Evolutionary conservation across 1,140 invertebrate species (phyloP).

Genomic region (Belonocnema kinseyi): DNA sequence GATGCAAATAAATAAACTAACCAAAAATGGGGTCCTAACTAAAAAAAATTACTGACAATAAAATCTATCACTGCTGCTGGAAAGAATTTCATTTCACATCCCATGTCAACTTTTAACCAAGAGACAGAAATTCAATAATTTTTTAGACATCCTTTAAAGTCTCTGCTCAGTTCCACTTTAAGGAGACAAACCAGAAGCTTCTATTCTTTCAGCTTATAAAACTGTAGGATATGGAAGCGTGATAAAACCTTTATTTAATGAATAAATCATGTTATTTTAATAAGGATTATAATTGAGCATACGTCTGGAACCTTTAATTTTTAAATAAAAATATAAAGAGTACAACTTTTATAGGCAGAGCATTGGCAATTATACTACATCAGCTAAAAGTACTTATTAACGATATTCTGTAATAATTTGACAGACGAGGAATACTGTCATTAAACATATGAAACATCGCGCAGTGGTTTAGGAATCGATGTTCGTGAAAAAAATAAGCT

Average conservation of each 20-base stretch:
- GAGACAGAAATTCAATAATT: slow-evolving; percentile 22
- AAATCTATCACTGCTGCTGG: not conserved
- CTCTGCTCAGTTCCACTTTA: not conserved
- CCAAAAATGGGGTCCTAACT: not conserved
- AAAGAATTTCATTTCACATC: slow-evolving; percentile 7
- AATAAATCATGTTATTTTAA: too few relatives aligned
- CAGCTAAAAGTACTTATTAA: too few relatives aligned
- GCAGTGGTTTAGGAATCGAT: too few relatives aligned
- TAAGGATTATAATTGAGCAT: too few relatives aligned
- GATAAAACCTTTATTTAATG: not conserved
- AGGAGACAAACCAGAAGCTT: not conserved
- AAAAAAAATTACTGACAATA: not conserved
- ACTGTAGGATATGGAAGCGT: not conserved
- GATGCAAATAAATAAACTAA: not conserved
- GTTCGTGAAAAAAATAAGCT: too few relatives aligned
- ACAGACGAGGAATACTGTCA: too few relatives aligned
- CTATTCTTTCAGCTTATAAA: not conserved
- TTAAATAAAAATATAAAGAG: too few relatives aligned
- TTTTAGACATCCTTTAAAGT: slow-evolving; percentile 6
- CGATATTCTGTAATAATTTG: too few relatives aligned
- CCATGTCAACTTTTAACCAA: not conserved
- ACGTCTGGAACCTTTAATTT: too few relatives aligned
- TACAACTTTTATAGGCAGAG: too few relatives aligned
- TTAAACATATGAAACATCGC: too few relatives aligned
- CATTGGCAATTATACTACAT: too few relatives aligned